Conservation (phyloP, 2,797 vertebrate species). For the Kryptopterus vitreolus region DNA sequence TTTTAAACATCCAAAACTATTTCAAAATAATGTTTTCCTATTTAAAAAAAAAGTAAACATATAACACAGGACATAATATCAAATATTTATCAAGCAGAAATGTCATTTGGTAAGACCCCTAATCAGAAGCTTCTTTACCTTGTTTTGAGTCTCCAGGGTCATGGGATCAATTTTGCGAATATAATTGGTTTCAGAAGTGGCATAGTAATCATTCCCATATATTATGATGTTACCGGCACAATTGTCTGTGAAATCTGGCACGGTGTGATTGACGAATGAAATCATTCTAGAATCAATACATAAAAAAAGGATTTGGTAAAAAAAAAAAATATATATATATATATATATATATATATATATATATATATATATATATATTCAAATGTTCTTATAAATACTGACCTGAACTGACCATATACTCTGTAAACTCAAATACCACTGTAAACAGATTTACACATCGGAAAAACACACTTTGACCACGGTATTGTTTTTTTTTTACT, state of each 20-base stretch:
- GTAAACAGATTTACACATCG: neutral
- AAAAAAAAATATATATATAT: too few relatives aligned
- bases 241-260: conserved; percentile 97
- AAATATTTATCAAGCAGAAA: neutral
- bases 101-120: neutral
- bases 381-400: neutral
- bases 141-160: conserved; percentile 89
- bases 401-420: neutral
- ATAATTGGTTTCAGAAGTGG: conserved; percentile 92
- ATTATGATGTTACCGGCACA: conserved; percentile 90
- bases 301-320: neutral
- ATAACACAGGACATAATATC: too few relatives aligned
- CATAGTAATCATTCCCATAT: conserved; percentile 86
- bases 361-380: too few relatives aligned
- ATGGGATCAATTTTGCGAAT: conserved; percentile 87
- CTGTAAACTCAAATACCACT: neutral
- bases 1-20: neutral
- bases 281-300: conserved; percentile 80
- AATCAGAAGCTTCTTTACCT: conserved; percentile 72
- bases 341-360: too few relatives aligned
- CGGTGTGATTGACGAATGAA: conserved; percentile 87
- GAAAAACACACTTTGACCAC: neutral
- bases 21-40: neutral
- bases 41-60: neutral
- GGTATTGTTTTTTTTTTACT: neutral